Evolutionary conservation across 2,113 vertebrate species (phyloP).

Genomic region (Callaeas wilsoni): DNA sequence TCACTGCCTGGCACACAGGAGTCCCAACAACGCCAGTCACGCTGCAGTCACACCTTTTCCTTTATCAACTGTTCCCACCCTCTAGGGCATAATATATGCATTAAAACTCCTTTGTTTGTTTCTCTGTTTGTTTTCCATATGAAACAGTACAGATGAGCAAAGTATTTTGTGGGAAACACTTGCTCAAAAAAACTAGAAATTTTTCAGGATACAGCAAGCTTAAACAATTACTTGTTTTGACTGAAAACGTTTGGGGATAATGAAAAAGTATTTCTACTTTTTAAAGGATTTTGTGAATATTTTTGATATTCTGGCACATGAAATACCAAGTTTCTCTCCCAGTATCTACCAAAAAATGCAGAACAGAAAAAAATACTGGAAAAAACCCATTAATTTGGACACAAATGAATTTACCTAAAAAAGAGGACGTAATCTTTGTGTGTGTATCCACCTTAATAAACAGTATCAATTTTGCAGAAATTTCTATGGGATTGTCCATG

Average conservation of each 20-base stretch:
- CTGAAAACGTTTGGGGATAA: neutral
- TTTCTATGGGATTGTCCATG: neutral
- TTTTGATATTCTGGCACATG: rapidly evolving
- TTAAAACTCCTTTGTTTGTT: neutral
- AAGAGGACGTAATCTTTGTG: neutral
- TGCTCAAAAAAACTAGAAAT: neutral
- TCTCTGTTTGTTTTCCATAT: neutral
- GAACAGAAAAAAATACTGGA: neutral
- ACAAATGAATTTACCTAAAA: neutral
- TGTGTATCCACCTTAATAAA: neutral
- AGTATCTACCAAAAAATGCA: neutral
- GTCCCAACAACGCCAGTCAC: neutral
- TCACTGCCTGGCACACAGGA: neutral
- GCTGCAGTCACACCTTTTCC: neutral
- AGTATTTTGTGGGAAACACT: neutral
- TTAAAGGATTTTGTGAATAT: neutral
- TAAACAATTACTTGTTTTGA: neutral
- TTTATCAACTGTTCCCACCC: neutral
- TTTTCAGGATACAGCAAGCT: neutral
- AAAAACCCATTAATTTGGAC: neutral
- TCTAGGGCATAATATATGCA: neutral
- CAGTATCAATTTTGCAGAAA: neutral
- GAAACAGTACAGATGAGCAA: neutral
- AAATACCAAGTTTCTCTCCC: neutral
- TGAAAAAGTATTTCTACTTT: neutral